Percentiles rank a stretch among this genome's conserved stretches.
Conservation (phyloP, 2,888 invertebrate species). For the Ormyrus thymus region DNA sequence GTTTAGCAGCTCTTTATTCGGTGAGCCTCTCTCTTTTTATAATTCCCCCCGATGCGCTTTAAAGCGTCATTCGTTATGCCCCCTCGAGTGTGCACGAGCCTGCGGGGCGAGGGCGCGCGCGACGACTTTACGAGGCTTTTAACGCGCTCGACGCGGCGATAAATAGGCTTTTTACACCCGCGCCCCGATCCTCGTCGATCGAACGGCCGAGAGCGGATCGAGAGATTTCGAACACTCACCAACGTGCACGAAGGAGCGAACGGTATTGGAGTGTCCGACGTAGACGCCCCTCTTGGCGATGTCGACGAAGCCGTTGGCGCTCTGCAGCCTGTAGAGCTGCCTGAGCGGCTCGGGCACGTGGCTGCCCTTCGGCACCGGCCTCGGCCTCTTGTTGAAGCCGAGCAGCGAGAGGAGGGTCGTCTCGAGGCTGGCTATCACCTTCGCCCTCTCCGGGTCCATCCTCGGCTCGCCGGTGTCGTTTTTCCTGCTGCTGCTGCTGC, state of each 20-base stretch:
- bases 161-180: no score
- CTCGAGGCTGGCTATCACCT: conserved; percentile 77
- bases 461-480: conserved; percentile 50
- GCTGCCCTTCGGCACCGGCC: conserved; percentile 74
- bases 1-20: conserved; percentile 46
- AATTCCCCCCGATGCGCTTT: conserved; percentile 32
- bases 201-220: no score
- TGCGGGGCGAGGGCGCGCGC: no score
- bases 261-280: conserved; percentile 88
- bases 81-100: not conserved
- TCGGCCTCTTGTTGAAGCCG: conserved; percentile 78
- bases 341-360: conserved; percentile 88
- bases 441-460: conserved; percentile 66
- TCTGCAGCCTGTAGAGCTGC: conserved; percentile 84
- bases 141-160: no score
- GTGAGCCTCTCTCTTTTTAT: conserved; percentile 13
- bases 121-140: no score
- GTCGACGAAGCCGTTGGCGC: conserved; percentile 80
- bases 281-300: conserved; percentile 82
- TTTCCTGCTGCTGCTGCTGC: conserved; percentile 42
- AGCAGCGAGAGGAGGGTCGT: conserved; percentile 80
- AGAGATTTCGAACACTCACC: no score
- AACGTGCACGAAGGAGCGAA: conserved; percentile 88
- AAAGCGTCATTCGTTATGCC: conserved; percentile 10
- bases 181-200: not conserved